Base-by-base conservation (phyloP, 2,797 vertebrate species). In the Neopelma chrysocephalum region DNA sequence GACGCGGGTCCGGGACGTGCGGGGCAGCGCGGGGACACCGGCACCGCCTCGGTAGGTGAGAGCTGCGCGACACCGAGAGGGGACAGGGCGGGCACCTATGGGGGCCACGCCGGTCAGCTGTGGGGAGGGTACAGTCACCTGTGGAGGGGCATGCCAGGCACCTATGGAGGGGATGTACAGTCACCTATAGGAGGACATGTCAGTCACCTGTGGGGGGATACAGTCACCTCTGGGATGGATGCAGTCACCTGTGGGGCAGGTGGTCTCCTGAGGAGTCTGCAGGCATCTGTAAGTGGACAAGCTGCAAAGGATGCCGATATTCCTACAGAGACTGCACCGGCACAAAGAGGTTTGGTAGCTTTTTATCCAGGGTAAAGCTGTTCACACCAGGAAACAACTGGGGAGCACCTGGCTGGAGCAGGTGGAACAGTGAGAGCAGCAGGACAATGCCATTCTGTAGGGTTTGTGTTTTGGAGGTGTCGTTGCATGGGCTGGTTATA, bases 261-360 rank as follows among this genome's bases (percentile, higher is more conserved):
- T 2, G 19, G 40, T 50, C 32, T 76, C 38, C 45, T 13, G 6
- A 34, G 45, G 18, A 68, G 36, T 4, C 68, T 10, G 40, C 1
- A 8, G 36, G 14, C 43, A 20, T 15, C 56, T 26, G 3, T 6
- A 1, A 5, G 12, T 0, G 19, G 10, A 16, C n/a, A 1, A 15
- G n/a, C 20, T 23, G 4, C 45, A 2, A 3, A 31, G 70, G 36
- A 50, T 66, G 82, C 70, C 27, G 13, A 0, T 16, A 0, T 0
- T 38, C 27, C 69, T 8, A 4, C 51, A 9, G 54, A 5, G 51
- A 51, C 78, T 27, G 75, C 43, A 4, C 6, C 6, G 12, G 14
- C 4, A 1, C 71, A 3, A 11, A 26, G 58, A 25, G 15, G 12
- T 6, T 81, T 42, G 2, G 68, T 2, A 3, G 27, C 3, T 32